Evolutionary conservation across 2,113 vertebrate species (phyloP).

Genomic region (Ascaphus truei): DNA sequence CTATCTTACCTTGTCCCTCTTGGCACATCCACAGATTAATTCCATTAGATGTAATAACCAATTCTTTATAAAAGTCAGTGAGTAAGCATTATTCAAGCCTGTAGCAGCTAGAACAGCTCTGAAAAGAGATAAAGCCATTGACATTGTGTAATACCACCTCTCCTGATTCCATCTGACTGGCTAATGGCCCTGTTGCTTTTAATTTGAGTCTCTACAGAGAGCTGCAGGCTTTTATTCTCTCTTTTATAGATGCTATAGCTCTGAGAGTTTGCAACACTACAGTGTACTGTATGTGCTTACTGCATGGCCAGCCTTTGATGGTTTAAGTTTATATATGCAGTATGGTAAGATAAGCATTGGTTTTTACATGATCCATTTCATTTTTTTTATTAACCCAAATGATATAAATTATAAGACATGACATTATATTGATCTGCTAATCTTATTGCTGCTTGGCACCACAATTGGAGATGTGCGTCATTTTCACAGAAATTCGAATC

Average conservation of each 20-base stretch:
- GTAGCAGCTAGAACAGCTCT: background rate
- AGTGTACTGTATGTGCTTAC: background rate
- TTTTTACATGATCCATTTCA: too few species aligned
- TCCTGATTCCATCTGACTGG: conserved; percentile 46
- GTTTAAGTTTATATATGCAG: too few species aligned
- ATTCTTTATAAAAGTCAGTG: conserved; percentile 22
- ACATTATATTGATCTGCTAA: too few species aligned
- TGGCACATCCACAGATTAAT: conserved; percentile 24
- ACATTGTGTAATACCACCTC: conserved; percentile 10
- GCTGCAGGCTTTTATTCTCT: conserved; percentile 35
- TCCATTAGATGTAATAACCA: conserved; percentile 29
- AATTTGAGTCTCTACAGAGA: conserved; percentile 51
- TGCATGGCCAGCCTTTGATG: too few species aligned
- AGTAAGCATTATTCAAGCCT: conserved; percentile 4
- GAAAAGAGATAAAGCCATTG: conserved; percentile 18
- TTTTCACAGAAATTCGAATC: too few species aligned
- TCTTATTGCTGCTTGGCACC: too few species aligned
- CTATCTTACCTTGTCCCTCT: background rate
- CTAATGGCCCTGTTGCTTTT: conserved; percentile 59
- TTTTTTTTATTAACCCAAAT: too few species aligned
- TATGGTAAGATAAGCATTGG: too few species aligned
- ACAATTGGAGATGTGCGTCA: too few species aligned
- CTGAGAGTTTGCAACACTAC: background rate
- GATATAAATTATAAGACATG: too few species aligned
- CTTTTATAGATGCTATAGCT: background rate